Conservation (phyloP, 2,113 vertebrate species). For the Epinephelus moara region DNA sequence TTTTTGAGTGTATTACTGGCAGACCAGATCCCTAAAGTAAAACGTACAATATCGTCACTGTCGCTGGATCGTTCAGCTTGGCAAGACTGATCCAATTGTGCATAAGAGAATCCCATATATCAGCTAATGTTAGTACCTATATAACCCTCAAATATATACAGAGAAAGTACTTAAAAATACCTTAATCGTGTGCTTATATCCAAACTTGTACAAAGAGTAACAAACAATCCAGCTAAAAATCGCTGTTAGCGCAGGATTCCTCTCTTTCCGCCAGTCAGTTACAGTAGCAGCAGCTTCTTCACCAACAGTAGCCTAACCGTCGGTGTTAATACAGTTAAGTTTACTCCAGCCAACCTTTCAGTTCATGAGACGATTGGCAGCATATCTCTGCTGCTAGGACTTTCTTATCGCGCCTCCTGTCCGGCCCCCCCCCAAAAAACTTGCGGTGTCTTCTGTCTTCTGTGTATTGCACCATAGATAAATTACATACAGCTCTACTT, state of each 20-base stretch:
- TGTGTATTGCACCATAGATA: conserved; percentile 74
- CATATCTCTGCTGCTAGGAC: conserved; percentile 37
- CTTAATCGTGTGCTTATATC: conserved; percentile 71
- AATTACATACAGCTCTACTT: conserved; percentile 60
- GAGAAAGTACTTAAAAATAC: conserved; percentile 70
- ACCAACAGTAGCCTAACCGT: conserved; percentile 48
- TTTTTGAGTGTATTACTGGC: conserved; percentile 26
- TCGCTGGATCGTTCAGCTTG: conserved; percentile 1
- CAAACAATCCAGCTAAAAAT: conserved; percentile 74
- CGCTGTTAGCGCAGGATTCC: conserved; percentile 46
- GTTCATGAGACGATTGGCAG: conserved; percentile 29
- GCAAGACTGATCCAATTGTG: conserved; percentile 52
- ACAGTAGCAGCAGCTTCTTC: conserved; percentile 68
- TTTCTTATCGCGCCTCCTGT: conserved; percentile 24
- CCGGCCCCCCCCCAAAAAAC: neutral
- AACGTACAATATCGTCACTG: conserved; percentile 24
- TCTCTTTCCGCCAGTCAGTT: conserved; percentile 34
- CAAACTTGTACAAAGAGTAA: conserved; percentile 80
- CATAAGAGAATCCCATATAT: conserved; percentile 55
- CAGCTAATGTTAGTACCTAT: conserved; percentile 55
- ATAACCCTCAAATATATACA: conserved; percentile 69
- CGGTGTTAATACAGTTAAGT: conserved; percentile 35
- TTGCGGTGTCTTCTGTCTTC: conserved; percentile 16
- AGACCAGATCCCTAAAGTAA: conserved; percentile 37
- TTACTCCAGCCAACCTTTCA: conserved; percentile 19